Evolutionary conservation across 92 coral and sea anemone species (phyloP), one percentile per base, ranked within the genome.

Genomic region (Blastomussa wellsi): DNA sequence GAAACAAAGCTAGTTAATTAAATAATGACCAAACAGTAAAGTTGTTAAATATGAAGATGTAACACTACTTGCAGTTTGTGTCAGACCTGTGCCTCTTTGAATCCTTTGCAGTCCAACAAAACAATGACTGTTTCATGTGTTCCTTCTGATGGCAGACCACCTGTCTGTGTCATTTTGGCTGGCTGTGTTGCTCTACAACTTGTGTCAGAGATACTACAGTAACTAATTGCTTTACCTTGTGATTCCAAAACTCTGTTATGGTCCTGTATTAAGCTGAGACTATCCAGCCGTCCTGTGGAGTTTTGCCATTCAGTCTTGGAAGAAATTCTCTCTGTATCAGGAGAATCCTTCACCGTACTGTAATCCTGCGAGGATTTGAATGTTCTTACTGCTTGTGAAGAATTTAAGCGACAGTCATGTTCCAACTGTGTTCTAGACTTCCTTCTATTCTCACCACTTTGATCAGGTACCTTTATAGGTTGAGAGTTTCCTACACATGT

Each of bases 1-100:
- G 36, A 1, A 33, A 17, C 28, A 79, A 29, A n/a, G 20, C 72
- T 33, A 37, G 42, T 32, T 33, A 12, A n/a, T 79, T 79, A 62
- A 82, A 68, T 68, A 82, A 82, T 35, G 10, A 71, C 52, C 47
- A 70, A 15, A 6, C n/a, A 82, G 32, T 53, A 52, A 51, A 24
- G 53, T 51, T 72, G 37, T 82, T 82, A 82, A 69, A 71, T 71
- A 82, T 41, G 36, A 33, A 19, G 32, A 31, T 42, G 0, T 62
- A 29, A 12, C 24, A 42, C 33, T 14, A 8, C 60, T 15, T 29
- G 19, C 33, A 37, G 57, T 39, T 14, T 12, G 67, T 28, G n/a
- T 83, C 71, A 83, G 17, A 83, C 87, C 73, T 60, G 79, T 22
- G 20, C 87, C 35, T 83, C 87, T 60, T 57, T 83, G 11, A 22